Evolutionary conservation across 1,140 invertebrate genomes (phyloP).

Genomic region (Conopomorpha cramerella): DNA sequence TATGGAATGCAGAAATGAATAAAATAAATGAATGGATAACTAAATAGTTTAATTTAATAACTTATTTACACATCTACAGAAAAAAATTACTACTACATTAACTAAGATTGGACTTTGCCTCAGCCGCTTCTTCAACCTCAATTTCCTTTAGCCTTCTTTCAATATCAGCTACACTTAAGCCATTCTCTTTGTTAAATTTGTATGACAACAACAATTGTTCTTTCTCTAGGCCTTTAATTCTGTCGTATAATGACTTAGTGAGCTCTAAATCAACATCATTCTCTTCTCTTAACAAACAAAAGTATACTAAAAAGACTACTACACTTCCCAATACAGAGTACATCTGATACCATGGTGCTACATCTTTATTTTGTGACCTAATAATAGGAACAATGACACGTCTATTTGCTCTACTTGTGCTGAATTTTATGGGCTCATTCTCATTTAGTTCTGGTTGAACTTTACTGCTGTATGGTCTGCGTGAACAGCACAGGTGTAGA

Average conservation of each 20-base stretch:
- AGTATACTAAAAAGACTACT: constrained; percentile 75
- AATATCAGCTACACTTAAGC: constrained; percentile 63
- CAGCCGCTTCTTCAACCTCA: constrained; percentile 36
- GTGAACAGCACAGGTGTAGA: constrained; percentile 4
- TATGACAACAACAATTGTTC: constrained; percentile 63
- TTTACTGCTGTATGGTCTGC: constrained; percentile 4
- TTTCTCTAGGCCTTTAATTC: constrained; percentile 72
- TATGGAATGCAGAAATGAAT: not conserved
- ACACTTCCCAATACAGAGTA: constrained; percentile 67
- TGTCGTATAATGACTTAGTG: constrained; percentile 65
- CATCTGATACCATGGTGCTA: constrained; percentile 69
- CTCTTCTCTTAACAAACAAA: constrained; percentile 80
- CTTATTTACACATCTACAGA: constrained; percentile 1
- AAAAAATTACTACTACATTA: constrained; percentile 5
- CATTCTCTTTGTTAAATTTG: constrained; percentile 64
- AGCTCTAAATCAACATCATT: constrained; percentile 80
- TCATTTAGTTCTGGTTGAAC: constrained; percentile 20
- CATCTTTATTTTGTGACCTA: constrained; percentile 18
- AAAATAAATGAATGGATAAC: constrained; percentile 1
- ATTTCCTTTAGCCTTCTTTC: constrained; percentile 62
- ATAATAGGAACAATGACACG: constrained; percentile 60
- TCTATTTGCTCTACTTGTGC: constrained; percentile 66
- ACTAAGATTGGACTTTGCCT: constrained; percentile 17
- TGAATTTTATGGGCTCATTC: constrained; percentile 71
- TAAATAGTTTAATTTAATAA: constrained; percentile 9